Conservation (phyloP, 2,888 invertebrate genomes). For the Acronicta alni region DNA sequence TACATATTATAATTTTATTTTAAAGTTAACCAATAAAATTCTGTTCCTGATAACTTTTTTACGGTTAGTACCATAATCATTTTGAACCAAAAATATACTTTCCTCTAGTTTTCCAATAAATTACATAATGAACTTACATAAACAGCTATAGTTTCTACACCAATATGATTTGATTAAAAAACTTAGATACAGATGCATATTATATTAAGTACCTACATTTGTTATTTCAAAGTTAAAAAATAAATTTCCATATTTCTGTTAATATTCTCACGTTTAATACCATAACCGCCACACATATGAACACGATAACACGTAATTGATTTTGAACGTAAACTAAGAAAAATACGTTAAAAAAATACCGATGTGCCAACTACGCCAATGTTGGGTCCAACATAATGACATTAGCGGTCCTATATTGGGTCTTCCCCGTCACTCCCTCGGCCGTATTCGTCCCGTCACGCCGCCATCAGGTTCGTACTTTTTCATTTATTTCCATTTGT, state of each 20-base stretch:
- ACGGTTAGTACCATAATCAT: no score
- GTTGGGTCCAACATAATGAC: constrained; percentile 56
- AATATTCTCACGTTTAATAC: background rate
- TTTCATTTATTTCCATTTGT: constrained; percentile 52
- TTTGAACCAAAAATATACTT: no score
- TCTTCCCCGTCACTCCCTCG: constrained; percentile 75
- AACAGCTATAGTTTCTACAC: no score
- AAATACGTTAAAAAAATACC: constrained; percentile 20
- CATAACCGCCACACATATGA: background rate
- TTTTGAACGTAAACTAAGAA: constrained; percentile 5
- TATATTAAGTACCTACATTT: no score
- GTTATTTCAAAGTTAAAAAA: background rate
- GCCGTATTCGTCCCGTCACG: constrained; percentile 75
- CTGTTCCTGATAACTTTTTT: no score
- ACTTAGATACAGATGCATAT: no score
- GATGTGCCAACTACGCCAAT: constrained; percentile 44
- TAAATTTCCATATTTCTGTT: background rate
- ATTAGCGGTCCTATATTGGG: constrained; percentile 60
- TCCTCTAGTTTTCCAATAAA: no score
- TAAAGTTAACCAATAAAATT: no score
- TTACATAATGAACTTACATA: no score
- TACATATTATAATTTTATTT: no score
- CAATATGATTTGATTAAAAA: no score
- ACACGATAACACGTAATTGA: constrained; percentile 4
- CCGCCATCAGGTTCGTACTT: constrained; percentile 74